Conservation (phyloP, 2,888 invertebrate species). For the Trissoscelio sp. region DNA sequence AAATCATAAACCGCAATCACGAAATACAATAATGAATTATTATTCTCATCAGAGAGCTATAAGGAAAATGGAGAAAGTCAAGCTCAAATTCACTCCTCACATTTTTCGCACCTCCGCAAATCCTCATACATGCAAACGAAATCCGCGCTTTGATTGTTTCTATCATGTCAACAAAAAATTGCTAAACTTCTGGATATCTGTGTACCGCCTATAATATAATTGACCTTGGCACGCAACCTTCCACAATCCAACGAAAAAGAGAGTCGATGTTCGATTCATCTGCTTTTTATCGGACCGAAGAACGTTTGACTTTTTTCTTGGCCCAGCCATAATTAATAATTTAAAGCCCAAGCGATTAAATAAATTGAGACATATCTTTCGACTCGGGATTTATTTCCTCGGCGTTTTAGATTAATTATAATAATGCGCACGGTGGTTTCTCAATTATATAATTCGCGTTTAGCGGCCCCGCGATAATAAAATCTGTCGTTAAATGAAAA, state of each 20-base stretch:
- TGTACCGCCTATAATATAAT: constrained; percentile 38
- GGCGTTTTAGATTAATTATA: constrained; percentile 25
- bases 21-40: constrained; percentile 37
- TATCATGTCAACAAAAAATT: no score
- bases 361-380: constrained; percentile 30
- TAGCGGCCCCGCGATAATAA: constrained; percentile 2
- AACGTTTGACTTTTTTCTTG: background rate
- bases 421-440: constrained; percentile 29
- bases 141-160: no score
- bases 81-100: constrained; percentile 62
- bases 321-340: constrained; percentile 10
- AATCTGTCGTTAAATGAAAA: constrained; percentile 26
- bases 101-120: constrained; percentile 55
- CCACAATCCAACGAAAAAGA: constrained; percentile 51
- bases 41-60: constrained; percentile 51
- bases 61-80: constrained; percentile 65
- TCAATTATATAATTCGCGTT: constrained; percentile 23
- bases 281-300: background rate
- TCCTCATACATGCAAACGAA: constrained; percentile 34
- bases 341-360: constrained; percentile 1
- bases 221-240: constrained; percentile 63
- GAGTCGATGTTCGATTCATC: background rate
- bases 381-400: constrained; percentile 9
- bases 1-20: constrained; percentile 45
- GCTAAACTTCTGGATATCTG: constrained; percentile 44